Evolutionary conservation across 2,797 vertebrate species (phyloP).

Genomic region (Diplodus sargus): DNA sequence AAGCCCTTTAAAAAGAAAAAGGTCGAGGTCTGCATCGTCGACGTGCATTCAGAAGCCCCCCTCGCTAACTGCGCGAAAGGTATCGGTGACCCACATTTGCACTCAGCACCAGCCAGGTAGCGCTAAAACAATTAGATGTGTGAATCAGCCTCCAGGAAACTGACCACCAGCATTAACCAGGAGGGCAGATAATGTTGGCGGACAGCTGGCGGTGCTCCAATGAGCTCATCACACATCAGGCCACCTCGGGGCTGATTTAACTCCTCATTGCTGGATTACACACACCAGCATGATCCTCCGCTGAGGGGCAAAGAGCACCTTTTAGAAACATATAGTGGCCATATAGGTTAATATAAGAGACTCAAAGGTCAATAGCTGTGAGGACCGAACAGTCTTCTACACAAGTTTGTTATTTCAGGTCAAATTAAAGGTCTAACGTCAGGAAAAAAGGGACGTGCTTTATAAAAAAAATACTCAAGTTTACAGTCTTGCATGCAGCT

Average conservation of each 20-base stretch:
- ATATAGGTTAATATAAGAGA: neutral
- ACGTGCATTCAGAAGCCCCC: neutral
- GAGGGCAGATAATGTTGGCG: slow-evolving; percentile 43
- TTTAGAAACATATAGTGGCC: slow-evolving; percentile 21
- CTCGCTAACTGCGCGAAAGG: neutral
- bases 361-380: slow-evolving; percentile 42
- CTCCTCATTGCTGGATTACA: slow-evolving; percentile 51
- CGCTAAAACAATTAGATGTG: slow-evolving; percentile 59
- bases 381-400: neutral
- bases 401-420: slow-evolving; percentile 8
- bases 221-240: slow-evolving; percentile 56
- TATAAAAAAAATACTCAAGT: too few relatives aligned
- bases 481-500: too few relatives aligned
- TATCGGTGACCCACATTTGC: slow-evolving; percentile 7
- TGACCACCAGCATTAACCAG: slow-evolving; percentile 39
- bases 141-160: slow-evolving; percentile 44
- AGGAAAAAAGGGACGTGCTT: too few relatives aligned
- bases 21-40: neutral
- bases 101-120: slow-evolving; percentile 14
- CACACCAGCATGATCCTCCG: slow-evolving; percentile 57
- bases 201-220: slow-evolving; percentile 66
- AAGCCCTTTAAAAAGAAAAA: neutral
- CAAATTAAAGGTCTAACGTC: neutral
- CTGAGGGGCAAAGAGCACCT: slow-evolving; percentile 58
- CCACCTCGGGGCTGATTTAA: slow-evolving; percentile 58